Evolutionary conservation across 2,113 vertebrate species (phyloP), one percentile per base, ranked within the genome.

Genomic region (Phasianus colchicus): DNA sequence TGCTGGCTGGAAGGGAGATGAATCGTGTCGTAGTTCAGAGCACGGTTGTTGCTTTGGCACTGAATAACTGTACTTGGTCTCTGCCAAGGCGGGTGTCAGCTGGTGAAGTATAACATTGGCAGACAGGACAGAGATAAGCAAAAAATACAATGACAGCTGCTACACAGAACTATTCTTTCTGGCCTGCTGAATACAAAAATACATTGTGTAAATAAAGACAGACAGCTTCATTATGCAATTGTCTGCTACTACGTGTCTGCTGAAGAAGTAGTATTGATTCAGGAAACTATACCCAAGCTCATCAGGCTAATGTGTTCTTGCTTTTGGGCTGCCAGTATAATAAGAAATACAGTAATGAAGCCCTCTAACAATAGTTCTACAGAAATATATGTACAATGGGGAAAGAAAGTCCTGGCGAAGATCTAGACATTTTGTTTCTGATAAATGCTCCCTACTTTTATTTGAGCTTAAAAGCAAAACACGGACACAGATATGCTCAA

Each of bases 141-240:
- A 96, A 97, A 93, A 98, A 95, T 97, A 98, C 96, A 97, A 97
- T 98, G 98, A 97, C 98, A 98, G 98, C 98, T 98, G 98, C 97
- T 97, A 96, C 95, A 98, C 98, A 98, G 97, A 98, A 97, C 96
- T 97, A 92, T 96, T 97, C 98, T 98, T 98, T 98, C 98, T 98
- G 98, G 96, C 97, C 96, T 96, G 96, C 93, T 97, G 95, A 97
- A 97, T 97, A 98, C 97, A 98, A 96, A 97, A 98, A 98, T 98
- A 97, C 96, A 97, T 97, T 97, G 97, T 98, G 95, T 95, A 96
- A 97, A 98, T 97, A 98, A 97, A 98, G 98, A 98, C 97, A 98
- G 98, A 97, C 97, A 98, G 96, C 97, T 98, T 98, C 97, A 98
- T 98, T 97, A 98, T 97, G 94, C 97, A 96, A 97, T 97, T 98